phyloP scores from a whole-genome alignment of 1,140 invertebrate genomes.

The Panulirus ornatus region DNA sequence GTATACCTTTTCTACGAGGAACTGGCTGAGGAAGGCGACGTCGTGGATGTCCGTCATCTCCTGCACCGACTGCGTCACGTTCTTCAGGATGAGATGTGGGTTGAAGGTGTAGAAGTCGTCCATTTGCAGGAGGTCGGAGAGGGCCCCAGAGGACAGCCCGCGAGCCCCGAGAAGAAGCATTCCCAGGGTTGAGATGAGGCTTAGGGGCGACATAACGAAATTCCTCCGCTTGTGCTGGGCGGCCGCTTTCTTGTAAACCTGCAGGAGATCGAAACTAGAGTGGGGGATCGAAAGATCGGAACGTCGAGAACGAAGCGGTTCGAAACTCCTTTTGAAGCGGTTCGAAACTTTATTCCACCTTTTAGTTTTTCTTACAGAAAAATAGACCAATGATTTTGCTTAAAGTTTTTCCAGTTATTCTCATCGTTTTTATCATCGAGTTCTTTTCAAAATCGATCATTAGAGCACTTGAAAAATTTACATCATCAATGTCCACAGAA shows the following conservation, averaged over 20 bases:
- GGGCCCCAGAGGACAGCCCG: conserved; percentile 31
- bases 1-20: conserved; percentile 64
- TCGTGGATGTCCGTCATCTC: conserved; percentile 37
- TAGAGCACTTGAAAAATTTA: too few relatives aligned
- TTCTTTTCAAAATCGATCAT: too few relatives aligned
- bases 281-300: too few relatives aligned
- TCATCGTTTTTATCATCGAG: too few relatives aligned
- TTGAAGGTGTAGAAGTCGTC: conserved; percentile 65
- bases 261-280: too few relatives aligned
- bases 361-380: too few relatives aligned
- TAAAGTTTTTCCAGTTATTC: too few relatives aligned
- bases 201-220: conserved; percentile 66
- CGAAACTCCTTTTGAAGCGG: too few relatives aligned
- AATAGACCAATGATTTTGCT: too few relatives aligned
- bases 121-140: conserved; percentile 45
- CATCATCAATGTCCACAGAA: too few relatives aligned
- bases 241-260: conserved; percentile 60
- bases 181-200: conserved; percentile 47
- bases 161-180: conserved; percentile 61
- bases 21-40: conserved; percentile 49
- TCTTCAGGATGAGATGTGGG: conserved; percentile 61
- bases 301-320: too few relatives aligned
- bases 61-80: conserved; percentile 47
- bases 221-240: conserved; percentile 48
- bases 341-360: too few relatives aligned